A percentile compares a stretch with the other conserved stretches of the same genome.
phyloP scores from a whole-genome alignment of 2,888 invertebrate genomes.

The Pteria penguin region DNA sequence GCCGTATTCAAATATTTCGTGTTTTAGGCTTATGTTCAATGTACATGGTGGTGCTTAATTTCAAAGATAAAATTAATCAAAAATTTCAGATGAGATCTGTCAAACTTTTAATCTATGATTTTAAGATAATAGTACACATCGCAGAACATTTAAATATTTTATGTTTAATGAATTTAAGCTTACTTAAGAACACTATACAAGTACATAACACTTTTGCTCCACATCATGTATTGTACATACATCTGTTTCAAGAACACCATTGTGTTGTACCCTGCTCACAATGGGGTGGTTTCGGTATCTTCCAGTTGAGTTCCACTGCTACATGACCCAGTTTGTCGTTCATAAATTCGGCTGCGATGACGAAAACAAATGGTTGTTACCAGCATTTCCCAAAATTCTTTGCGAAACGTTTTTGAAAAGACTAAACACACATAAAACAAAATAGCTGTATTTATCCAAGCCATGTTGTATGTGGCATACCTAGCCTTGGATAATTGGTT shows the following conservation, averaged over 20 bases:
- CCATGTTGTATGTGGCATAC: slow-evolving; percentile 48
- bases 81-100: background rate
- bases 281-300: slow-evolving; percentile 41
- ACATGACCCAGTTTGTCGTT: slow-evolving; percentile 54
- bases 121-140: background rate
- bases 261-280: too few relatives aligned
- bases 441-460: slow-evolving; percentile 59
- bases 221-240: too few relatives aligned
- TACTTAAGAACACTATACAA: too few relatives aligned
- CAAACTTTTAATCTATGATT: background rate
- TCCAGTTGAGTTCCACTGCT: slow-evolving; percentile 48
- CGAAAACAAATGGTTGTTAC: slow-evolving; percentile 37
- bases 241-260: too few relatives aligned
- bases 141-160: too few relatives aligned
- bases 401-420: slow-evolving; percentile 58
- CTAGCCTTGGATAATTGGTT: slow-evolving; percentile 46
- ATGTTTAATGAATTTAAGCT: too few relatives aligned
- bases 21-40: too few relatives aligned
- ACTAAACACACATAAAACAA: slow-evolving; percentile 55
- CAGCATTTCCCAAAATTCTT: slow-evolving; percentile 40
- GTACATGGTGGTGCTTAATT: too few relatives aligned
- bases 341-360: slow-evolving; percentile 54
- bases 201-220: too few relatives aligned
- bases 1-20: too few relatives aligned
- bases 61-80: too few relatives aligned